Evolutionary conservation across 2,888 invertebrate species (phyloP), one percentile per base, ranked within the genome.

Genomic region (Digitonthophagus gazella): DNA sequence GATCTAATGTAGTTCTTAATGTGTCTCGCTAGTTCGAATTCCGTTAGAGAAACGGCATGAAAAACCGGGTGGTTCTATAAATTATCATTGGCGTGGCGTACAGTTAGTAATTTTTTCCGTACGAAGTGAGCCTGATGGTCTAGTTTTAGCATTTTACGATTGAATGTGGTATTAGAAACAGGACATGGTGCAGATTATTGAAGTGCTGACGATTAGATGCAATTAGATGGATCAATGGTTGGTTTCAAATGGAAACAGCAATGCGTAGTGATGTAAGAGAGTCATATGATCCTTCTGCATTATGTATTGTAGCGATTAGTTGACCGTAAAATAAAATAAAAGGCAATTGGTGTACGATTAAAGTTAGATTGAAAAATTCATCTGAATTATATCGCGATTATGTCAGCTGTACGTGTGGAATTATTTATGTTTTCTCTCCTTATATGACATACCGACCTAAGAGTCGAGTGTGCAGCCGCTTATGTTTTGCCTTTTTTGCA

Each of bases 361-460:
- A 61, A 61, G 61, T 18, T 61, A 18, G 61, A 61, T 61, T 61
- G 61, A 61, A 61, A 61, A 61, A 61, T 16, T 18, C 19, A 44
- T 44, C n/a, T 61, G 20, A 61, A 61, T 61, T 61, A 61, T 61
- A 61, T 20, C 61, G n/a, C 61, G 61, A 61, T 20, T 18, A 18
- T 61, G 61, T 61, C 61, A 20, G 61, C 20, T 18, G 61, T 61
- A 16, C 20, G 61, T 18, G 61, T n/a, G 18, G 61, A 61, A 61
- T 61, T 61, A 61, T 61, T 61, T 61, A 61, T 61, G 61, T 61
- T 61, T 61, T 61, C 61, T 19, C 61, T 61, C 61, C 61, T 61
- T 61, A 61, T 61, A 61, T 61, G 61, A 61, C n/a, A 5, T 61
- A 61, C 8, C n/a, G 61, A 18, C 14, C 61, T 19, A 20, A 57